Evolutionary conservation across 2,888 invertebrate species (phyloP), one percentile per base, ranked within the genome.

Genomic region (Timema cristinae): DNA sequence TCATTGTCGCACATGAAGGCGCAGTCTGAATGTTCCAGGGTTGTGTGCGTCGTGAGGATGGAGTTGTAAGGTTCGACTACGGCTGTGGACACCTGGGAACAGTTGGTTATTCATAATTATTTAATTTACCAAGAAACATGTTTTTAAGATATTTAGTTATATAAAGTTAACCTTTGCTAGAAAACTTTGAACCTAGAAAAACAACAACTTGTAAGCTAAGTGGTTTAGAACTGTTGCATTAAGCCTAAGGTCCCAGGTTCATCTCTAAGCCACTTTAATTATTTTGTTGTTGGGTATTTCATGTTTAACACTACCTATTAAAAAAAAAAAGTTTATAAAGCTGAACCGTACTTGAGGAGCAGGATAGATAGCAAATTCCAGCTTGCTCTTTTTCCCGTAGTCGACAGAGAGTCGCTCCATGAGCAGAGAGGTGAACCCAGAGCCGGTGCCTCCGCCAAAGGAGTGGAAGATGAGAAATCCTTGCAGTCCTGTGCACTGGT

Each of bases 31-130:
- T 96, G 97, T 83, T 97, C 96, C 79, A 93, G 84, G 73, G 97
- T 97, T 71, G 97, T 97, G 86, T 97, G 97, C 74, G 97, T 97
- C 80, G 96, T 97, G 80, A 97, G 86, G 81, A 97, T 95, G 0
- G 97, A 95, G 86, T 97, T 97, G 90, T 97, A 97, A 50, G 97
- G 97, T 83, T 97, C 97, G n/a, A 97, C 97, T 63, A 93, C 93
- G 73, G 93, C 93, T 54, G 93, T 93, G 76, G 93, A 93, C 63
- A 93, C 63, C 63, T 63, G 63, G 6, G 54, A n/a, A 54, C 54
- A 54, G 54, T 54, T n/a, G n/a, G 54, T 54, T 32, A 4, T 32
- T 32, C 32, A 4, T 4, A 32, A 32, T 32, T 32, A 32, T 32
- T 32, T 32, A 32, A 32, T 32, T 32, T 32, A 32, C 1, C 1